These are phyloP conservation scores for Caenorhabditis zanzibari DNA, from an alignment of 2,888 invertebrate genomes.

Conservation along the genomic window DNA sequence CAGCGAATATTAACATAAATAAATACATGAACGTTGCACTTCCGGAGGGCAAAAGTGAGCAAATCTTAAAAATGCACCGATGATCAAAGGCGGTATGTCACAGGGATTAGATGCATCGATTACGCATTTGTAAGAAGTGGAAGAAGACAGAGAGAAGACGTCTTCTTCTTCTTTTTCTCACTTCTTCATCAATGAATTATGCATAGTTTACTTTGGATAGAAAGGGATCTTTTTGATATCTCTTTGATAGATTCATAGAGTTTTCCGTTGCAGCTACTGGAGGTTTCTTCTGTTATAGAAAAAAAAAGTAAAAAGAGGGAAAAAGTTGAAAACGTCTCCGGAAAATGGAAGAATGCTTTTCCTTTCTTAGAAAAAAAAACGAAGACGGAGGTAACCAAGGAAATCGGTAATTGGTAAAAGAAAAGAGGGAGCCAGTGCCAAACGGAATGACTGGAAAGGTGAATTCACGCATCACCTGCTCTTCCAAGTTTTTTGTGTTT, in stretches of 20 bases:
- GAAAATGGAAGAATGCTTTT: constrained; percentile 2
- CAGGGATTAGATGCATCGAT: constrained; percentile 32
- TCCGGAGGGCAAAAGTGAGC: constrained; percentile 16
- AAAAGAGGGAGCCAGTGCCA: background rate
- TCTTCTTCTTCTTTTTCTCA: constrained; percentile 17
- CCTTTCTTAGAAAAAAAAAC: constrained; percentile 15
- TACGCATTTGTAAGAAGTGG: constrained; percentile 27
- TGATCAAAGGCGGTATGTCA: constrained; percentile 43
- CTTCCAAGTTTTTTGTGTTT: constrained; percentile 43
- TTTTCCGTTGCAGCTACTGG: background rate
- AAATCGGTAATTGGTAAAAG: constrained; percentile 42
- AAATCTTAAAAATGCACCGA: constrained; percentile 16
- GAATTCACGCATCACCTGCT: constrained; percentile 61
- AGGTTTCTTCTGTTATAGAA: background rate
- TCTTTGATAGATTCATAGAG: constrained; percentile 53
- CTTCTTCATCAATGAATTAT: constrained; percentile 54
- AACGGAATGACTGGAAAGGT: constrained; percentile 23
- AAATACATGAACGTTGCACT: constrained; percentile 37
- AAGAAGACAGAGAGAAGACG: constrained; percentile 23
- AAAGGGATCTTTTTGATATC: constrained; percentile 21
- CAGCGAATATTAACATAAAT: constrained; percentile 29
- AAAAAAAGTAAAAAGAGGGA: background rate
- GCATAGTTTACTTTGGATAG: constrained; percentile 50
- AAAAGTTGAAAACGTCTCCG: constrained; percentile 32
- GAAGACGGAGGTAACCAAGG: constrained; percentile 26